Conservation (phyloP, 2,797 vertebrate genomes). For the Scleropages formosus region DNA sequence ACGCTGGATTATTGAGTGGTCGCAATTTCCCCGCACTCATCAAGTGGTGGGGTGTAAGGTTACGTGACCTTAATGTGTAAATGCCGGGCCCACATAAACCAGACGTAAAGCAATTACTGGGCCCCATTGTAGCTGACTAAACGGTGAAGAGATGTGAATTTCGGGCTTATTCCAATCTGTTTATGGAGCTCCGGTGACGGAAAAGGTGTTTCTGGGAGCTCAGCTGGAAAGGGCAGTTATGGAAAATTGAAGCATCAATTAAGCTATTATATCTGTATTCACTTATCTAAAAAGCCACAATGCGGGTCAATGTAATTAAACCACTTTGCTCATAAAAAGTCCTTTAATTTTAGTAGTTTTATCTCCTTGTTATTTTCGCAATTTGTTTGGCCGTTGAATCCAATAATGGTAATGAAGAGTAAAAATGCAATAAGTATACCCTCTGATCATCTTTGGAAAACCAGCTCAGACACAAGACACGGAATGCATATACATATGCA, state of each 20-base stretch:
- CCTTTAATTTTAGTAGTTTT: no score
- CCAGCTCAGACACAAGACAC: no score
- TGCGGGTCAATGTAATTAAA: no score
- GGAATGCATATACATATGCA: no score
- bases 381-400: no score
- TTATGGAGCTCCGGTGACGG: constrained; percentile 1
- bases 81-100: constrained; percentile 29
- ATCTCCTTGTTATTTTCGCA: no score
- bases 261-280: neutral
- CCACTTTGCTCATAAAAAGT: no score
- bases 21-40: constrained; percentile 5
- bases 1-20: constrained; percentile 9
- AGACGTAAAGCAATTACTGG: constrained; percentile 25
- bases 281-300: no score
- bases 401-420: no score
- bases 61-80: constrained; percentile 2
- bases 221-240: neutral
- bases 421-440: no score
- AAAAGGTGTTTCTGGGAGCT: neutral
- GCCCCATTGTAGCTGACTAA: constrained; percentile 7
- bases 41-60: neutral
- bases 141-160: constrained; percentile 34
- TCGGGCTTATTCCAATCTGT: constrained; percentile 16
- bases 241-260: neutral
- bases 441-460: no score